These are phyloP conservation scores for Bellardia pandia DNA, from an alignment of 2,888 invertebrate genomes.

Conservation along the genomic window DNA sequence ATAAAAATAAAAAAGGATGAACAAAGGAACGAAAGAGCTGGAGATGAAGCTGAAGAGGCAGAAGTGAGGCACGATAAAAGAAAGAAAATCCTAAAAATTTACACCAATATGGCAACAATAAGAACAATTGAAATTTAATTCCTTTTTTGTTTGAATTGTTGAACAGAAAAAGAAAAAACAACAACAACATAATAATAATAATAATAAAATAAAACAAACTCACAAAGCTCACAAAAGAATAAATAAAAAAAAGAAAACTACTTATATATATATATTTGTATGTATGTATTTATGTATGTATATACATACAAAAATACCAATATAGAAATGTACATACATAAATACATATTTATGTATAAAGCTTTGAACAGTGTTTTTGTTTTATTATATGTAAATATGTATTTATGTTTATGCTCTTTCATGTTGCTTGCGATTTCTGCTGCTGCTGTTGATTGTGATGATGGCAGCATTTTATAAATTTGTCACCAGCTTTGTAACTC, in stretches of 20 bases:
- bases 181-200: background rate
- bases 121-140: slow-evolving; percentile 72
- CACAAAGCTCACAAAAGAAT: slow-evolving; percentile 65
- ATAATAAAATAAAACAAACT: slow-evolving; percentile 47
- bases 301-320: background rate
- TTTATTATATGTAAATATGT: slow-evolving; percentile 16
- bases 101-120: slow-evolving; percentile 73
- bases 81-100: slow-evolving; percentile 69
- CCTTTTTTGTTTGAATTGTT: slow-evolving; percentile 63
- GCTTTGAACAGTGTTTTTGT: slow-evolving; percentile 31
- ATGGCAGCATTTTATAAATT: background rate
- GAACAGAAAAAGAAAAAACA: slow-evolving; percentile 13
- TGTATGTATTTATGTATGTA: background rate
- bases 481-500: background rate
- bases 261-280: slow-evolving; percentile 40
- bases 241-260: slow-evolving; percentile 55
- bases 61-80: slow-evolving; percentile 34
- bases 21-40: slow-evolving; percentile 18
- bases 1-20: background rate
- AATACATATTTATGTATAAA: background rate
- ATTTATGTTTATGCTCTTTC: slow-evolving; percentile 6
- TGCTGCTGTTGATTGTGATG: background rate
- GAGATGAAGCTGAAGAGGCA: slow-evolving; percentile 30
- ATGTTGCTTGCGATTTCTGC: background rate
- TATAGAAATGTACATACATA: background rate